phyloP scores from a whole-genome alignment of 92 coral and sea anemone genomes.

The Zoanthus solanderi region DNA sequence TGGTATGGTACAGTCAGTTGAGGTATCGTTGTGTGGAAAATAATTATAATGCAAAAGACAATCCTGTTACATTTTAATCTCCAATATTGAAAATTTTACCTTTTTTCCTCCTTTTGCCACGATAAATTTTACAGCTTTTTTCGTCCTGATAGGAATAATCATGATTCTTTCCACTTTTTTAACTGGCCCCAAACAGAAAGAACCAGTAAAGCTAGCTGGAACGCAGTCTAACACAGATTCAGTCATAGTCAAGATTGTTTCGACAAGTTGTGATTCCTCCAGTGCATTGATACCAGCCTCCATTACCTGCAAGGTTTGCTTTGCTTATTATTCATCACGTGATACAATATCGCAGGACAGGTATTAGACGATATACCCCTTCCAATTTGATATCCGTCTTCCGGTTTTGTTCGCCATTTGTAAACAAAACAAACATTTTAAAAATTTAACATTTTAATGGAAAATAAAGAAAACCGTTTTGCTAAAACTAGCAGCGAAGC shows the following conservation, averaged over 20 bases:
- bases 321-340: too few species aligned
- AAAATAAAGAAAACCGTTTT: too few species aligned
- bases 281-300: slow-evolving; percentile 20
- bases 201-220: neutral
- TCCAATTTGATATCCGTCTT: too few species aligned
- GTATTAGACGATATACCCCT: too few species aligned
- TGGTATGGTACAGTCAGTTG: too few species aligned
- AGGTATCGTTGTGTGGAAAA: too few species aligned
- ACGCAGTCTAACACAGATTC: slow-evolving; percentile 22
- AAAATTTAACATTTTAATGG: too few species aligned
- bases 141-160: slow-evolving; percentile 7
- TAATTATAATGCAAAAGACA: too few species aligned
- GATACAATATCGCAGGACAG: too few species aligned
- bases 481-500: too few species aligned
- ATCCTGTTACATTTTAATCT: neutral
- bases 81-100: neutral
- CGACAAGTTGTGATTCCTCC: slow-evolving; percentile 20
- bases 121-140: slow-evolving; percentile 11
- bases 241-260: neutral
- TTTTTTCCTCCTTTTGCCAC: slow-evolving; percentile 3
- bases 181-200: neutral
- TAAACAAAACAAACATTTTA: too few species aligned
- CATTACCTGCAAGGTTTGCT: neutral
- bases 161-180: slow-evolving; percentile 32
- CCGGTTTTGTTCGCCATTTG: too few species aligned